phyloP scores from a whole-genome alignment of 2,888 invertebrate genomes.

The Drosophila prostipennis region DNA sequence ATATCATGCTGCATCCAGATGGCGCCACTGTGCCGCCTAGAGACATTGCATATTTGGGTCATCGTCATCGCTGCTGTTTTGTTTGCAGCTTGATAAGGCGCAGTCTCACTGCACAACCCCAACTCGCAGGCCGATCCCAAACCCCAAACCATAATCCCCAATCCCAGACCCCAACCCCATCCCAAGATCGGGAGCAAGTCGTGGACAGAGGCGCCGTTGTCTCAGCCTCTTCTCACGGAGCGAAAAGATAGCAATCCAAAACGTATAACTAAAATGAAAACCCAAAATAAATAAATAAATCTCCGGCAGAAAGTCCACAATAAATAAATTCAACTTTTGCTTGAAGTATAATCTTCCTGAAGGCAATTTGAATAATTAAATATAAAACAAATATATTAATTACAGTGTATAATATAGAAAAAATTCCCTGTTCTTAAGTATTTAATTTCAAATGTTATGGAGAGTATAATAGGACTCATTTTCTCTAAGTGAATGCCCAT shows the following conservation, averaged over 20 bases:
- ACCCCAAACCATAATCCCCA: neutral
- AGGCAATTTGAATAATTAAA: too few relatives aligned
- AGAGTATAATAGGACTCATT: neutral
- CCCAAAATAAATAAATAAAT: too few relatives aligned
- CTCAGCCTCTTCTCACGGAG: neutral
- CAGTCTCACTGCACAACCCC: constrained; percentile 19
- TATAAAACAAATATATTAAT: too few relatives aligned
- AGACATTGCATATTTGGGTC: constrained; percentile 61
- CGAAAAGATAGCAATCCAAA: neutral
- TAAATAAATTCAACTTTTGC: too few relatives aligned
- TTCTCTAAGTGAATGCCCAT: neutral
- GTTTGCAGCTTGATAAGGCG: constrained; percentile 59
- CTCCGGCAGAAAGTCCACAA: too few relatives aligned
- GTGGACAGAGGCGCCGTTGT: constrained; percentile 52
- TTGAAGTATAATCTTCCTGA: too few relatives aligned
- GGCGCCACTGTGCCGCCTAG: constrained; percentile 53
- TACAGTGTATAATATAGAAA: too few relatives aligned
- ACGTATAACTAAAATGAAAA: too few relatives aligned
- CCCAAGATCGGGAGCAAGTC: constrained; percentile 19
- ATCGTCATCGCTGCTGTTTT: constrained; percentile 37
- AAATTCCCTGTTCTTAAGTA: too few relatives aligned
- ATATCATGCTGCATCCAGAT: constrained; percentile 15
- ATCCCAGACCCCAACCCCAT: neutral
- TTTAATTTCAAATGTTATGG: neutral
- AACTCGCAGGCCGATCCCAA: constrained; percentile 4